These are phyloP conservation scores for Pomacea canaliculata DNA, from an alignment of 2,888 invertebrate species.

Conservation along the genomic window DNA sequence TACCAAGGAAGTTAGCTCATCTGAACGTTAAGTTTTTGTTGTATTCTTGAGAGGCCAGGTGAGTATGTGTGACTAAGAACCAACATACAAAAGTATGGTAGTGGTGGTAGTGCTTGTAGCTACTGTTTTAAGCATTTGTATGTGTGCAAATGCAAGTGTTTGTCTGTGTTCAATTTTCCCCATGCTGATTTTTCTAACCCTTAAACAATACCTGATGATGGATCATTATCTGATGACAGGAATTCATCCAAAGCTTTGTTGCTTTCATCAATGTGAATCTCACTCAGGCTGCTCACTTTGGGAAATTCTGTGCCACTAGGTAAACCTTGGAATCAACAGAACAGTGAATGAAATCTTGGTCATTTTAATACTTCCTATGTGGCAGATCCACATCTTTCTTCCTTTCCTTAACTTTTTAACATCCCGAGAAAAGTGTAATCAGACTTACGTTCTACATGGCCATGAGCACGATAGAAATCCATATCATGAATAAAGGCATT, in stretches of 20 bases:
- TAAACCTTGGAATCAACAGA: slow-evolving; percentile 7
- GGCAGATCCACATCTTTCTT: background rate
- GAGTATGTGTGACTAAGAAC: too few relatives aligned
- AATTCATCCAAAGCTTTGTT: slow-evolving; percentile 49
- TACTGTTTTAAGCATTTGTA: too few relatives aligned
- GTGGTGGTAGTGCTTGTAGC: too few relatives aligned
- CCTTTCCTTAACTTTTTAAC: background rate
- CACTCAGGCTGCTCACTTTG: slow-evolving; percentile 44
- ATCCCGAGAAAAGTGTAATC: background rate
- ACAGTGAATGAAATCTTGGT: too few relatives aligned
- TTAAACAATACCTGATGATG: too few relatives aligned
- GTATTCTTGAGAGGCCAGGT: too few relatives aligned
- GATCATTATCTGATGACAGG: slow-evolving; percentile 30
- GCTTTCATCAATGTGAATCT: slow-evolving; percentile 54
- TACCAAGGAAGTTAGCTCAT: too few relatives aligned
- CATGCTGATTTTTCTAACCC: too few relatives aligned
- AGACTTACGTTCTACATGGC: slow-evolving; percentile 52
- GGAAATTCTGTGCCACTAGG: slow-evolving; percentile 27
- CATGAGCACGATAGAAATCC: slow-evolving; percentile 54
- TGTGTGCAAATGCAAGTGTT: too few relatives aligned
- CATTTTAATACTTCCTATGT: background rate
- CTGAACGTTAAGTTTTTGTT: too few relatives aligned
- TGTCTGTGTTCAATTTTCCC: background rate
- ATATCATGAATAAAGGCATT: slow-evolving; percentile 58
- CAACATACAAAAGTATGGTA: too few relatives aligned